A percentile compares a stretch with the other conserved stretches of the same genome.
Evolutionary conservation across 2,888 invertebrate species (phyloP).

Genomic region (Leistus spinibarbis): DNA sequence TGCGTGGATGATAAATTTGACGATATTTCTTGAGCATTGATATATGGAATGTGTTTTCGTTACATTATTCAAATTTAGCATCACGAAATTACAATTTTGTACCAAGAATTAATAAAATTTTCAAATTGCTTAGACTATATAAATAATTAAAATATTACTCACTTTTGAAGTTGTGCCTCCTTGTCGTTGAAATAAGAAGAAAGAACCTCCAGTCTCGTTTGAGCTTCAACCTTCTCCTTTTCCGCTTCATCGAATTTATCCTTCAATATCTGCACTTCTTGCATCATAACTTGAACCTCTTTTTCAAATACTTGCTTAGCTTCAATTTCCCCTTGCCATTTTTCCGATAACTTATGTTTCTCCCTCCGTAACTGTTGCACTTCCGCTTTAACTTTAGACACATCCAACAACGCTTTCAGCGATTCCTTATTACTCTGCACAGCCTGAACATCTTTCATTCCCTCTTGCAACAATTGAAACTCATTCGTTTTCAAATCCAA

Average conservation of each 20-base stretch:
- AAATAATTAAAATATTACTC: no score
- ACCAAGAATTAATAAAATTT: neutral
- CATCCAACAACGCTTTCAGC: constrained; percentile 57
- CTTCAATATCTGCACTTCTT: constrained; percentile 62
- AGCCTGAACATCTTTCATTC: constrained; percentile 56
- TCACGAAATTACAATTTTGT: no score
- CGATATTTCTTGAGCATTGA: no score
- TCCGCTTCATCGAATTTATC: constrained; percentile 69
- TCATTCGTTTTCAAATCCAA: constrained; percentile 55
- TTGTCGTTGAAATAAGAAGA: constrained; percentile 90
- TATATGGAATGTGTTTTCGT: no score
- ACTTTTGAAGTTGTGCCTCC: constrained; percentile 87
- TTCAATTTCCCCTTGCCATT: constrained; percentile 57
- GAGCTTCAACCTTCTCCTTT: constrained; percentile 75
- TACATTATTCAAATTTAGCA: no score
- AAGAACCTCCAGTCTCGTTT: constrained; percentile 83
- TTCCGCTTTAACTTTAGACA: constrained; percentile 65
- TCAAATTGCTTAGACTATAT: no score
- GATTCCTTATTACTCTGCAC: constrained; percentile 53
- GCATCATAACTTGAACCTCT: constrained; percentile 56
- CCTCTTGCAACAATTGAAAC: constrained; percentile 59
- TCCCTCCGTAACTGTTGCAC: constrained; percentile 62
- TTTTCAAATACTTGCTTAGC: constrained; percentile 58
- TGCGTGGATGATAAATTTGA: constrained; percentile 3
- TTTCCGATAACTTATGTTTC: constrained; percentile 57